Evolutionary conservation across 2,888 invertebrate species (phyloP), one percentile per base, ranked within the genome.

Genomic region (Heliconius hortense): DNA sequence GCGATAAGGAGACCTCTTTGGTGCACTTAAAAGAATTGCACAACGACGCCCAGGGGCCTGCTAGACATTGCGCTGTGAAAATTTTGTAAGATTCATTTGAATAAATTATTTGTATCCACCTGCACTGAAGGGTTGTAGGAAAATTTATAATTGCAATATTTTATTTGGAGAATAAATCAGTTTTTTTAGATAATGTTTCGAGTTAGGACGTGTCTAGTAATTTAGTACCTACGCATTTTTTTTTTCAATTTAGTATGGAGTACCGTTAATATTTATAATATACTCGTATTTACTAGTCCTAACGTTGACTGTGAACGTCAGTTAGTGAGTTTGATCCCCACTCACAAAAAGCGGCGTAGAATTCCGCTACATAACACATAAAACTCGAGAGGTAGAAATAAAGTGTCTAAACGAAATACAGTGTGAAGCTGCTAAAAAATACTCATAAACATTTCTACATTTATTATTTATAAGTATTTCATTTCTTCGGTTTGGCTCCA

Each of bases 81-180:
- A 89, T 89, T 85, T 87, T 84, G 79, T 81, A 83, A 90, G 93
- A 94, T 93, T 94, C 93, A 93, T 94, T 88, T 90, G 90, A 93
- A 93, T 93, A 94, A 93, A 94, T 94, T 91, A 93, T 91, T 89
- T 90, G 87, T 84, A 88, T 84, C 89, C 87, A 92, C 92, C 92
- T 93, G 92, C 89, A 91, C 84, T 89, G 92, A 93, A 93, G 93
- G 93, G 93, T 92, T 93, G 89, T 84, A 84, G 81, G 84, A 82
- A 79, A 84, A 91, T 91, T 90, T 90, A 92, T 90, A 82, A 85
- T 85, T 85, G 84, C 85, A 64, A 69, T 75, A 74, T 75, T 28
- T 62, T 72, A 74, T 76, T 63, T 76, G 75, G 60, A 71, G 56
- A 66, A 59, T 28, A 48, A 48, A 66, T 60, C 43, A 63, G 63